Conservation (phyloP, 2,113 vertebrate species). For the Poecile atricapillus region DNA sequence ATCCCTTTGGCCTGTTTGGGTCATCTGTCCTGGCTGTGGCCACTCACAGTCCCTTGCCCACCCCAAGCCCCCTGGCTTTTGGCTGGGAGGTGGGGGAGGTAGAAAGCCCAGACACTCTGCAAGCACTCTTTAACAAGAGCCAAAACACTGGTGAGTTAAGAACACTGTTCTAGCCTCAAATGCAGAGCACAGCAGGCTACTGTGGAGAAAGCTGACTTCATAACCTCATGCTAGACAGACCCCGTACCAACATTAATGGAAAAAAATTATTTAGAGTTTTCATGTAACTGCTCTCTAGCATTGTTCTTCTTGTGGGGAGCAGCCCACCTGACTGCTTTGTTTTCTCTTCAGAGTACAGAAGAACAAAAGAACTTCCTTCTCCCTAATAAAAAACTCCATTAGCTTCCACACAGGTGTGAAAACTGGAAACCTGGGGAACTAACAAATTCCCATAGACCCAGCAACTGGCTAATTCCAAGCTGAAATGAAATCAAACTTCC, state of each 20-base stretch:
- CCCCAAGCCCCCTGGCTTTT: background rate
- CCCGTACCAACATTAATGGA: background rate
- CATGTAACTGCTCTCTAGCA: background rate
- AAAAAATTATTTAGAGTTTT: background rate
- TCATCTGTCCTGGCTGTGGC: background rate
- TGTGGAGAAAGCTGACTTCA: background rate
- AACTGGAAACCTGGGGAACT: background rate
- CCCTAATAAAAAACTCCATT: background rate
- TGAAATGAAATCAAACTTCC: background rate
- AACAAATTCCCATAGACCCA: background rate
- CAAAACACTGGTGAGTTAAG: background rate
- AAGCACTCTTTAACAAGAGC: background rate
- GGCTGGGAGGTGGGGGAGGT: background rate
- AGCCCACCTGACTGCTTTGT: background rate
- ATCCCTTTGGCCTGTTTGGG: background rate
- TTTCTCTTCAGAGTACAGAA: background rate
- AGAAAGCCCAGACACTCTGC: background rate
- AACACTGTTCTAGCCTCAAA: background rate
- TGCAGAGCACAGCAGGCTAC: background rate
- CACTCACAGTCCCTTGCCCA: background rate
- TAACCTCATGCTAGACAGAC: background rate
- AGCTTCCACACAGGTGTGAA: background rate
- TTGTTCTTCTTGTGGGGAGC: background rate
- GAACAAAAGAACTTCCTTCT: background rate
- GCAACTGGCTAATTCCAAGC: rapidly evolving